These are phyloP conservation scores for Tetropium fuscum DNA, from an alignment of 2,888 invertebrate species.

Conservation along the genomic window DNA sequence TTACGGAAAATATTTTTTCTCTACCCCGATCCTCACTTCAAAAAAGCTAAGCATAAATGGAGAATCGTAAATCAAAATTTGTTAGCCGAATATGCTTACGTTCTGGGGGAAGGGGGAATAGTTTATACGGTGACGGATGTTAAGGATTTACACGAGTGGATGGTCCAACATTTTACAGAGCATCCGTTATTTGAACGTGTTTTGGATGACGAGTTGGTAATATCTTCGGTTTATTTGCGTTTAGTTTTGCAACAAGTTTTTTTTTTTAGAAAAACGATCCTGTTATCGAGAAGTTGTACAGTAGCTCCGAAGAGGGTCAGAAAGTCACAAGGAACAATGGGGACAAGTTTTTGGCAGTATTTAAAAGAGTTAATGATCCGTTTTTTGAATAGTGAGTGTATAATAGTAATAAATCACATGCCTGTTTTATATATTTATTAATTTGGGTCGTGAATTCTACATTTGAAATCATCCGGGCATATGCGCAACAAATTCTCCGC, in stretches of 20 bases:
- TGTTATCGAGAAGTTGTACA: slow-evolving; percentile 89
- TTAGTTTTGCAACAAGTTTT: slow-evolving; percentile 14
- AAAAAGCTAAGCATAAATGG: slow-evolving; percentile 99
- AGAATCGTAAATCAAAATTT: slow-evolving; percentile 94
- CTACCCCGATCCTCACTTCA: slow-evolving; percentile 99
- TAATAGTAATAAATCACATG: background rate
- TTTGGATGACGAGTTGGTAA: slow-evolving; percentile 81
- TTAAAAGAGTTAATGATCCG: slow-evolving; percentile 75
- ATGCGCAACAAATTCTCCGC: slow-evolving; percentile 10
- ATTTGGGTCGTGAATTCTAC: too few relatives aligned
- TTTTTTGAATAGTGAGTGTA: slow-evolving; percentile 24
- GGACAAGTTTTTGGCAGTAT: slow-evolving; percentile 92
- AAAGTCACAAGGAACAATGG: slow-evolving; percentile 97
- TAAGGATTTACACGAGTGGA: slow-evolving; percentile 97
- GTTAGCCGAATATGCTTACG: slow-evolving; percentile 97
- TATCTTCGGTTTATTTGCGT: slow-evolving; percentile 33
- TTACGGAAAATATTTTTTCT: slow-evolving; percentile 97
- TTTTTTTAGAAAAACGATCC: slow-evolving; percentile 81
- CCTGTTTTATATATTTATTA: too few relatives aligned
- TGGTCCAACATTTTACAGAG: slow-evolving; percentile 89
- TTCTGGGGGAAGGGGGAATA: slow-evolving; percentile 84
- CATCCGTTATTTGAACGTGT: slow-evolving; percentile 91
- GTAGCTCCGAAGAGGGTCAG: slow-evolving; percentile 97
- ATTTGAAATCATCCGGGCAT: background rate
- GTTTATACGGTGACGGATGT: slow-evolving; percentile 99